phyloP scores from a whole-genome alignment of 53 echinoderm and acorn worm species.

The Temnopleurus reevesii region DNA sequence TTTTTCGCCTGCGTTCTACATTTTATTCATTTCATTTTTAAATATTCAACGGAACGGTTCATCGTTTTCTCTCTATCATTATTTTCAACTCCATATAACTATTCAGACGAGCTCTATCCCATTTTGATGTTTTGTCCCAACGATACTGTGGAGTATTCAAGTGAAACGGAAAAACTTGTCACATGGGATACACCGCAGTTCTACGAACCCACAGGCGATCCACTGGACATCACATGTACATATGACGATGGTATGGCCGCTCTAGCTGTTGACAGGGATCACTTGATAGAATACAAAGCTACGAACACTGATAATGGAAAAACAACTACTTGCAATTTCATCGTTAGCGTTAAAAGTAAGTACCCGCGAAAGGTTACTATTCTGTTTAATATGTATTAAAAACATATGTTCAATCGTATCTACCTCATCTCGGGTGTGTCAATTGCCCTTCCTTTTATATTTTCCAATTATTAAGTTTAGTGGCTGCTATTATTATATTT shows the following conservation, averaged over 20 bases:
- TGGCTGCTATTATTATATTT: no score
- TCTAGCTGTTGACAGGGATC: conserved; percentile 1
- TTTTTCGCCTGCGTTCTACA: no score
- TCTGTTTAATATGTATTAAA: no score
- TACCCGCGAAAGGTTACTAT: no score
- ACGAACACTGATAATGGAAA: conserved; percentile 68
- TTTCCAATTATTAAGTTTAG: no score
- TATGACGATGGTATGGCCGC: conserved; percentile 6
- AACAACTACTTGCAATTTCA: conserved; percentile 68
- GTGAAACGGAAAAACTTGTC: neutral
- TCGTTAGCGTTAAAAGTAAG: conserved; percentile 68
- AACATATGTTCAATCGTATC: no score
- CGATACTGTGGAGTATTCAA: neutral
- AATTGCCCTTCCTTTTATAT: no score
- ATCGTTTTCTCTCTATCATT: no score
- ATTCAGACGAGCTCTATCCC: conserved; percentile 62
- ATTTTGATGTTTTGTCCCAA: conserved; percentile 54
- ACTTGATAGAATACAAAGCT: conserved; percentile 62
- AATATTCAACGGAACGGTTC: no score
- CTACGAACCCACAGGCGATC: conserved; percentile 5
- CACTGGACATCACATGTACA: conserved; percentile 57
- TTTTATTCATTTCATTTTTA: no score
- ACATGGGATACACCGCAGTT: conserved; percentile 49
- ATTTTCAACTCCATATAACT: no score
- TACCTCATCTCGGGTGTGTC: no score